Evolutionary conservation across 2,113 vertebrate species (phyloP), one percentile per base, ranked within the genome.

Genomic region (Capreolus pygargus): DNA sequence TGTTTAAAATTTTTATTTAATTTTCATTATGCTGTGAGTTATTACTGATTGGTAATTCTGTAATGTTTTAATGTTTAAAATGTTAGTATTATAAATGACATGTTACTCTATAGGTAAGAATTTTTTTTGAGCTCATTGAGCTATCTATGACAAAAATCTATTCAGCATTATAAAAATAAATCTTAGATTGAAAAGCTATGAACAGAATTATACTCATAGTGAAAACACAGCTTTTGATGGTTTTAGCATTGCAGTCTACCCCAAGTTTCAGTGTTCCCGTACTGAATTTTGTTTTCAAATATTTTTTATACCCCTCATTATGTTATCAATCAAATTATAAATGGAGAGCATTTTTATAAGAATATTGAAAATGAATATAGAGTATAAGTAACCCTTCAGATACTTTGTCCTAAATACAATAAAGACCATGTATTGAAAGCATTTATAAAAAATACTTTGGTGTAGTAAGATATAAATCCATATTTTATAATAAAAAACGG

Each of bases 101-200:
- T 89, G 54, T 81, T 98, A 74, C 91, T 98, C 96, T 74, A 92
- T 97, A 97, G 61, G 85, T 97, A 98, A 95, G 89, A 57, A 93
- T 97, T 54, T 78, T 60, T 60, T 67, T 93, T 97, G 23, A 84
- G 47, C 94, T 98, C 92, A 93, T 91, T 67, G 92, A 95, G 55
- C 47, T 96, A 30, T 33, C 16, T 98, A 4, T 96, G 94, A 97
- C 97, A 90, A 97, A 97, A 96, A 94, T 78, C 45, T 97, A 33
- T 96, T 98, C 50, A 96, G 97, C 87, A 97, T 97, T 97, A 64
- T 97, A 98, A 98, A 91, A 98, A 94, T 92, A 96, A 54, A 95
- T 94, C 60, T 97, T 98, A 96, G 97, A 98, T 99, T 98, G 98
- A 96, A 98, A 98, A 97, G 92, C 96, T 98, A 97, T 97, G 57